Percentiles rank a stretch among this genome's conserved stretches.
Evolutionary conservation across 2,113 vertebrate genomes (phyloP).

Genomic region (Mus pahari): DNA sequence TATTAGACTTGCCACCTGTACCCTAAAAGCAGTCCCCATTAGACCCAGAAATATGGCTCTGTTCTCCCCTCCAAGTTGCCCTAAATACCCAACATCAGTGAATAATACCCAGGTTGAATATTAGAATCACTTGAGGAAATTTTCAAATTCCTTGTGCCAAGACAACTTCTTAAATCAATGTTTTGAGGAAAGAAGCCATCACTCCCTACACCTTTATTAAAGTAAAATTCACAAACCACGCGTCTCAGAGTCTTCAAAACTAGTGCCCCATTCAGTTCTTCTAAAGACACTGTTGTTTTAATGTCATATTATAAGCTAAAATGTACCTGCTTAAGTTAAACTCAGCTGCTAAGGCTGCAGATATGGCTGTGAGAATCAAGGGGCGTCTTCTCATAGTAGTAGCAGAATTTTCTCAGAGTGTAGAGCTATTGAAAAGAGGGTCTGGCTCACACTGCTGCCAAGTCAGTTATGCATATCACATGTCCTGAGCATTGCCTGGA

Average conservation of each 20-base stretch:
- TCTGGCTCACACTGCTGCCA: background rate
- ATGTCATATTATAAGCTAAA: background rate
- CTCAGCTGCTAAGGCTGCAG: background rate
- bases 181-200: fast-evolving
- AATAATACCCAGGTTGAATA: background rate
- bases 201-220: background rate
- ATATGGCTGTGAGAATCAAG: background rate
- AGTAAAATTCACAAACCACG: background rate
- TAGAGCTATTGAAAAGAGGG: background rate
- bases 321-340: background rate
- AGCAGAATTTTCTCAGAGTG: background rate
- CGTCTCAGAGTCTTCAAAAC: slow-evolving; percentile 8
- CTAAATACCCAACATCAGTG: background rate
- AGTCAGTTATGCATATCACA: background rate
- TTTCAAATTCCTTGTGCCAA: background rate
- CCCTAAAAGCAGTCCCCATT: background rate
- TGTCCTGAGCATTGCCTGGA: background rate
- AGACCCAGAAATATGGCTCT: background rate
- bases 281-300: background rate
- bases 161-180: background rate
- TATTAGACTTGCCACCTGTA: background rate
- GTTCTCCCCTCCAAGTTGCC: background rate
- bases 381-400: background rate
- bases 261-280: background rate
- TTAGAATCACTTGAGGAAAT: background rate